Percentiles rank a stretch among this genome's conserved stretches.
Conservation (phyloP, 2,113 vertebrate species). For the Petromus typicus region DNA sequence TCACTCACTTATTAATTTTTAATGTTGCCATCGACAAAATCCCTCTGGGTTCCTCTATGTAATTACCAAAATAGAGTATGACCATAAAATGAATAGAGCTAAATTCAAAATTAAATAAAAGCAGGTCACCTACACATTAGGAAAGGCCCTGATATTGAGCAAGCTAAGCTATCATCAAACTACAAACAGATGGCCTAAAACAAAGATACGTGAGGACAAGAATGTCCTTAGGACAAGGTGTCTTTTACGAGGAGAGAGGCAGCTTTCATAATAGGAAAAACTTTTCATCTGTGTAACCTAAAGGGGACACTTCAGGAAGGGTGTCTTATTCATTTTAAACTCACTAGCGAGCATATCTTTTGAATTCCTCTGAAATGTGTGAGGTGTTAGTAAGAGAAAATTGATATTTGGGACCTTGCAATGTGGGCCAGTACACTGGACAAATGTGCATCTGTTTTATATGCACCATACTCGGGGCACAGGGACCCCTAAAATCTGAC, state of each 20-base stretch:
- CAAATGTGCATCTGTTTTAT: background rate
- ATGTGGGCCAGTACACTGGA: background rate
- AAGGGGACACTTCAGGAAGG: slow-evolving; percentile 2
- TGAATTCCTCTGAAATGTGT: background rate
- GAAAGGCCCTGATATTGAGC: slow-evolving; percentile 64
- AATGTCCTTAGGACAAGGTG: slow-evolving; percentile 64
- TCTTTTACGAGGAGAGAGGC: slow-evolving; percentile 50
- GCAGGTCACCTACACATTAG: slow-evolving; percentile 74
- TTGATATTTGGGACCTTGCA: background rate
- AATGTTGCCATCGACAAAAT: slow-evolving; percentile 62
- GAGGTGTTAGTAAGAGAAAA: slow-evolving; percentile 16
- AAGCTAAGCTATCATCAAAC: slow-evolving; percentile 66
- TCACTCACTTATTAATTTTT: slow-evolving; percentile 79
- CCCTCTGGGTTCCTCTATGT: slow-evolving; percentile 60
- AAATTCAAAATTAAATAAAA: slow-evolving; percentile 80
- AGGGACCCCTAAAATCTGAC: background rate
- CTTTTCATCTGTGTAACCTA: slow-evolving; percentile 39
- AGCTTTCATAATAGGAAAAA: slow-evolving; percentile 26
- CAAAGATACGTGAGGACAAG: slow-evolving; percentile 60
- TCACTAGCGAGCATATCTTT: background rate
- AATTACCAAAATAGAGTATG: slow-evolving; percentile 77
- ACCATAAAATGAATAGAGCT: slow-evolving; percentile 78
- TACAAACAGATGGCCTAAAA: slow-evolving; percentile 75
- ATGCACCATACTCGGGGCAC: background rate
- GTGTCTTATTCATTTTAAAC: slow-evolving; percentile 65